Conservation (phyloP, 2,797 vertebrate genomes). For the Danio albolineatus region DNA sequence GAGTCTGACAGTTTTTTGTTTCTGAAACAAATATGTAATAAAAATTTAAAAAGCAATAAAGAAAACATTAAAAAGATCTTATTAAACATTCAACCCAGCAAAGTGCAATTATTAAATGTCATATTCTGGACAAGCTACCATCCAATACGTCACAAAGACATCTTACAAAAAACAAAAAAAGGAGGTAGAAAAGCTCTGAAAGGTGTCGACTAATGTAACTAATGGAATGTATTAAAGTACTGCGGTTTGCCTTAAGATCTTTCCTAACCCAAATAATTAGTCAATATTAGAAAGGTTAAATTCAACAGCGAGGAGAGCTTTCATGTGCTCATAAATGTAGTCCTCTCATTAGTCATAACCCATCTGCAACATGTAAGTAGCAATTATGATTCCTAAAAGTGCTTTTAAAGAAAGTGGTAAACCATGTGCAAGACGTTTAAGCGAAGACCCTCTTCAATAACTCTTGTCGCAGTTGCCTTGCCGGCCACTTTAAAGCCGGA, state of each 20-base stretch:
- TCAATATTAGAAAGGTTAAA: constrained; percentile 71
- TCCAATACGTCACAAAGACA: constrained; percentile 5
- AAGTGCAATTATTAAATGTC: constrained; percentile 15
- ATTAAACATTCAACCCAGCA: neutral
- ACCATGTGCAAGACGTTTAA: constrained; percentile 47
- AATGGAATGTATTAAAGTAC: constrained; percentile 57
- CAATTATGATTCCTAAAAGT: constrained; percentile 48
- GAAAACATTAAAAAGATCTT: neutral
- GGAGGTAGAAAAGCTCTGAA: constrained; percentile 15
- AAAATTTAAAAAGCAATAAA: neutral
- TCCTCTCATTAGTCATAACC: constrained; percentile 51
- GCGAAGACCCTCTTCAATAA: constrained; percentile 25
- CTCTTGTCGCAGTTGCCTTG: constrained; percentile 22
- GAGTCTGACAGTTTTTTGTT: too few relatives aligned
- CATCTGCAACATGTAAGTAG: constrained; percentile 38
- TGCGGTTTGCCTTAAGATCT: constrained; percentile 60
- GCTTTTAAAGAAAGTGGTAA: constrained; percentile 56
- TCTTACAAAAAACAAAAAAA: too few relatives aligned
- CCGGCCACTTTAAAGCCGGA: constrained; percentile 53
- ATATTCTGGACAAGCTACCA: constrained; percentile 6
- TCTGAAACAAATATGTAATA: too few relatives aligned
- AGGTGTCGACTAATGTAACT: constrained; percentile 32
- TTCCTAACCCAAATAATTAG: constrained; percentile 61
- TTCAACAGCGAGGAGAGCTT: constrained; percentile 67
- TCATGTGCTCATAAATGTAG: constrained; percentile 50